phyloP scores from a whole-genome alignment of 2,888 invertebrate species.

The Falcaria lacertinaria region DNA sequence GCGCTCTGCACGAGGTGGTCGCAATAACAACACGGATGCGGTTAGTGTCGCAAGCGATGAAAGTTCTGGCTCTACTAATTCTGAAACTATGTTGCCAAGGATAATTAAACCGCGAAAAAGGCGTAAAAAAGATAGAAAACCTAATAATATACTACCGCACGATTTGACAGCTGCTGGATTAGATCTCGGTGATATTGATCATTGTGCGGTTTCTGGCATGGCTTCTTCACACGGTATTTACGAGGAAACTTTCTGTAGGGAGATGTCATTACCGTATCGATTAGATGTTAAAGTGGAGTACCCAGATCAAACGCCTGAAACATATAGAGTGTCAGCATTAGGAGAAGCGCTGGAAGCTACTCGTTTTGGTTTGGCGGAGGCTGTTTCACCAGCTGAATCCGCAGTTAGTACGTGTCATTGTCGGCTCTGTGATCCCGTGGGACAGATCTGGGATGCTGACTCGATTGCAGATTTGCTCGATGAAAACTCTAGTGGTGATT shows the following conservation, averaged over 20 bases:
- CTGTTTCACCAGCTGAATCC: constrained; percentile 67
- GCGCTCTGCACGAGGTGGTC: constrained; percentile 60
- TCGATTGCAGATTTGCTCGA: constrained; percentile 75
- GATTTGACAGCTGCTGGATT: constrained; percentile 58
- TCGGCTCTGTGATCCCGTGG: constrained; percentile 86
- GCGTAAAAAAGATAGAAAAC: constrained; percentile 93
- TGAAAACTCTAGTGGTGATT: constrained; percentile 70
- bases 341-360: constrained; percentile 75
- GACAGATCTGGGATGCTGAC: constrained; percentile 87
- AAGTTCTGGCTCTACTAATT: constrained; percentile 82
- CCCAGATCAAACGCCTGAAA: constrained; percentile 57
- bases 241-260: constrained; percentile 72
- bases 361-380: constrained; percentile 65
- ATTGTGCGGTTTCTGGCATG: constrained; percentile 64
- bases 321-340: constrained; percentile 73
- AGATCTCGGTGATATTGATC: constrained; percentile 68
- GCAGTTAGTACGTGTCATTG: constrained; percentile 83
- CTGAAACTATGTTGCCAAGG: constrained; percentile 89
- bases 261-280: constrained; percentile 72
- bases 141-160: constrained; percentile 75
- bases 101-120: constrained; percentile 94
- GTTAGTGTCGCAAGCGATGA: constrained; percentile 88
- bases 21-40: constrained; percentile 81
- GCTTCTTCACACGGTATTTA: constrained; percentile 56
- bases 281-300: constrained; percentile 70